Evolutionary conservation across 2,797 vertebrate genomes (phyloP).

Genomic region (Parambassis ranga): DNA sequence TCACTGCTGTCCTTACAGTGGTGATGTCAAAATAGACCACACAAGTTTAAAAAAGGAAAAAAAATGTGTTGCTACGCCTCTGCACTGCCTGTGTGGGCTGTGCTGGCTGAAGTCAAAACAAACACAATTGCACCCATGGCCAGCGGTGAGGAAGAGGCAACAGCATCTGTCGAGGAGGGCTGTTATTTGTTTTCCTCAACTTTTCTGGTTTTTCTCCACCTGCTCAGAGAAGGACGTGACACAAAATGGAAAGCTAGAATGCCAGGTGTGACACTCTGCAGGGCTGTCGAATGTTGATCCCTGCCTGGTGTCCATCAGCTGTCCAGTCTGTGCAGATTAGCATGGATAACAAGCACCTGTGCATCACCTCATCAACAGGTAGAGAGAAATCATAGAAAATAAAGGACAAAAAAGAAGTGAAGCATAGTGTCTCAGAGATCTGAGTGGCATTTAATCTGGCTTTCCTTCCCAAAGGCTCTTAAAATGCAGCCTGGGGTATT

Average conservation of each 20-base stretch:
- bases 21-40: constrained; percentile 44
- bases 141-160: constrained; percentile 52
- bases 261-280: constrained; percentile 44
- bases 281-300: constrained; percentile 21
- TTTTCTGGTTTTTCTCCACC: constrained; percentile 44
- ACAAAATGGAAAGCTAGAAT: constrained; percentile 23
- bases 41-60: background rate
- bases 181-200: constrained; percentile 60
- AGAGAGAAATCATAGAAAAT: background rate
- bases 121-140: constrained; percentile 54
- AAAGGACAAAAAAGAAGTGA: background rate
- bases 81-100: constrained; percentile 51
- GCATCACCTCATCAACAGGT: constrained; percentile 21
- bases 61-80: constrained; percentile 23
- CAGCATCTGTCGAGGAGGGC: constrained; percentile 59
- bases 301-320: constrained; percentile 38
- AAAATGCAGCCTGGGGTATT: background rate
- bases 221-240: constrained; percentile 38
- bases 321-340: constrained; percentile 21
- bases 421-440: background rate
- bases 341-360: constrained; percentile 56
- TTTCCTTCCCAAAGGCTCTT: background rate
- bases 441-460: background rate
- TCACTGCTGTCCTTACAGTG: constrained; percentile 3
- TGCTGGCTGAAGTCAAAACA: constrained; percentile 63